Evolutionary conservation across 35 echinoderm and acorn worm species (phyloP), one percentile per base, ranked within the genome.

Genomic region (Patiria miniata): DNA sequence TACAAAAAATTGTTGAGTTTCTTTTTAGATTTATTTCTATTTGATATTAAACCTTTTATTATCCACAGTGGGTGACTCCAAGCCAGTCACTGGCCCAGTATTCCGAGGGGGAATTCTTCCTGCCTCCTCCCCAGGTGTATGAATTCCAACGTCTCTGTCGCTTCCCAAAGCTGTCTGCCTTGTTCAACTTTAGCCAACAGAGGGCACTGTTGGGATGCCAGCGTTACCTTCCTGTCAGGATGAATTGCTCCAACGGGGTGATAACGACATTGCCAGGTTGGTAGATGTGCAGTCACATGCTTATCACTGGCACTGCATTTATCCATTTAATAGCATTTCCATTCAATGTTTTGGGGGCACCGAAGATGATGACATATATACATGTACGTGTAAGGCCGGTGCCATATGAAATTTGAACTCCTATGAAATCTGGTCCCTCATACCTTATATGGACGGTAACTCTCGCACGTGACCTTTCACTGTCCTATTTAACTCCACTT

Each of bases 101-200:
- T 58, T 47, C 37, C 19, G 55, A 86, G 38, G 79, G 54, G 14
- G 58, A 87, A 51, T 36, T 79, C 39, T 92, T 81, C 58, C 78
- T 92, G 7, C 83, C 84, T 26, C 90, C 90, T 28, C 90, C 90
- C 12, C 90, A 92, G 37, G 44, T 92, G 5, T 92, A 92, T 22
- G 90, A 92, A 47, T 69, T 87, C 19, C 81, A 81, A 18, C 52
- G 90, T 69, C 77, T 92, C 18, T 77, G 78, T 34, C 78, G 56
- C 50, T 86, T 68, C 39, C 52, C 56, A 23, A 37, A 32, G 52
- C 78, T 87, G 26, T 37, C 86, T 16, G 84, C 39, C 6, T 85
- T 92, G 0, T 79, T 52, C 47, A 23, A 87, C 14, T 92, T 90
- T 51, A 52, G 52, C 17, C 50, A 37, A 36, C 42, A 77, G 28